Base-by-base conservation (phyloP, 2,888 invertebrate genomes). In the Antheraea yamamai region DNA sequence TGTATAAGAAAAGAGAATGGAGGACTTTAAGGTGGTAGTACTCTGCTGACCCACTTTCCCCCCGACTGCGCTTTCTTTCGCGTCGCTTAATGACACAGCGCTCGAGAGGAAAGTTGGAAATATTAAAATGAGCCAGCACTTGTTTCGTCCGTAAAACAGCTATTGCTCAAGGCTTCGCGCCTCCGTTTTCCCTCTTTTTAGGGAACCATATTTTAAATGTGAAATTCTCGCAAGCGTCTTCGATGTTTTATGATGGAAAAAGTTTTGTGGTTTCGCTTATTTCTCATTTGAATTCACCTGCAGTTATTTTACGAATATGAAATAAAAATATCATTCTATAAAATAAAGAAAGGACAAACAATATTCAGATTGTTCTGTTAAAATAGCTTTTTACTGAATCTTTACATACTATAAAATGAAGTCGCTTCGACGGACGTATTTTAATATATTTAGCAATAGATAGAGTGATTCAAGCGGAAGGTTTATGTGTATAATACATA, bases 101-200 rank as follows among this genome's bases (percentile, higher is more conserved):
- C 81, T 88, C 83, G 35, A 39, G 87, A 86, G 86, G 85, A 88
- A 93, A 92, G 87, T 92, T 91, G 92, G 89, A 89, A 92, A 92
- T 94, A 94, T 94, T 94, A 95, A 94, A 95, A 94, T 93, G 94
- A 93, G 91, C 92, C 88, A 92, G 92, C 91, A 92, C 93, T 94
- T 92, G 92, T 92, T 91, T 90, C 91, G 87, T 85, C 83, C 87
- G 90, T 89, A 88, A 93, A 92, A 89, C 90, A 89, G 87, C 89
- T 83, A 89, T 90, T 88, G 89, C 90, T 91, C 88, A 88, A 86
- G 89, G 88, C 85, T 89, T 92, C 85, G 85, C 91, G 90, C 89
- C 90, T 90, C 86, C 85, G 83, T 83, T 83, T 78, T 82, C 70
- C 75, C 68, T 26, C 55, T 73, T 75, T 72, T 75, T 70, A 80